Evolutionary conservation across 2,113 vertebrate genomes (phyloP).

Genomic region (Lepus timidus): DNA sequence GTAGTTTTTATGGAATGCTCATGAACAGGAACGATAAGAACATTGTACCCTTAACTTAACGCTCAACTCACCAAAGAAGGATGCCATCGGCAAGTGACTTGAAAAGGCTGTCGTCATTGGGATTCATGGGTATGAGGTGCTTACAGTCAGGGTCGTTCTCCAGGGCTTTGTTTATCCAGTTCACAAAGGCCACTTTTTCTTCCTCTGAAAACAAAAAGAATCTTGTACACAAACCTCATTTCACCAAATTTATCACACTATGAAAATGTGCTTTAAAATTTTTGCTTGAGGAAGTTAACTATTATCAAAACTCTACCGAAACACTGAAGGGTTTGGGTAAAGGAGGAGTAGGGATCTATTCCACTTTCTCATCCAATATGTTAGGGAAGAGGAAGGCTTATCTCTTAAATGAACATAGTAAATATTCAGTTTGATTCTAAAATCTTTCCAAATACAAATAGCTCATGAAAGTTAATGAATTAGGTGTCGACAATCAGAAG

Average conservation of each 20-base stretch:
- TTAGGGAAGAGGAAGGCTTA: neutral
- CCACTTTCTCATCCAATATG: slow-evolving; percentile 5
- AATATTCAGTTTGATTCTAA: slow-evolving; percentile 19
- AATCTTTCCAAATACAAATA: slow-evolving; percentile 1
- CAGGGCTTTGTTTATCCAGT: slow-evolving; percentile 98
- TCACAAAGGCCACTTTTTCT: slow-evolving; percentile 98
- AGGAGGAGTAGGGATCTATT: neutral
- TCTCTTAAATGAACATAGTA: slow-evolving; percentile 16
- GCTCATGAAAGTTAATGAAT: slow-evolving; percentile 10
- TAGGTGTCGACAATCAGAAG: neutral
- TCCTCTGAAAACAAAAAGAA: slow-evolving; percentile 91
- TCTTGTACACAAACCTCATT: neutral
- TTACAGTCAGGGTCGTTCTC: slow-evolving; percentile 94
- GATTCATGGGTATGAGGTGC: slow-evolving; percentile 96
- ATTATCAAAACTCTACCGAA: slow-evolving; percentile 7
- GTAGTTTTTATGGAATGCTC: neutral
- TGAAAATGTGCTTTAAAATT: neutral
- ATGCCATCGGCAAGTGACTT: slow-evolving; percentile 96
- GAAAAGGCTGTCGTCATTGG: slow-evolving; percentile 93
- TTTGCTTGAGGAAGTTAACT: neutral
- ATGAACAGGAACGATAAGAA: neutral
- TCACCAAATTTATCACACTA: neutral
- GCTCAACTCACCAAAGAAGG: slow-evolving; percentile 93
- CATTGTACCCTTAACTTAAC: neutral
- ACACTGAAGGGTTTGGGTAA: neutral